phyloP scores from a whole-genome alignment of 2,113 vertebrate genomes.

The Microtus pennsylvanicus region DNA sequence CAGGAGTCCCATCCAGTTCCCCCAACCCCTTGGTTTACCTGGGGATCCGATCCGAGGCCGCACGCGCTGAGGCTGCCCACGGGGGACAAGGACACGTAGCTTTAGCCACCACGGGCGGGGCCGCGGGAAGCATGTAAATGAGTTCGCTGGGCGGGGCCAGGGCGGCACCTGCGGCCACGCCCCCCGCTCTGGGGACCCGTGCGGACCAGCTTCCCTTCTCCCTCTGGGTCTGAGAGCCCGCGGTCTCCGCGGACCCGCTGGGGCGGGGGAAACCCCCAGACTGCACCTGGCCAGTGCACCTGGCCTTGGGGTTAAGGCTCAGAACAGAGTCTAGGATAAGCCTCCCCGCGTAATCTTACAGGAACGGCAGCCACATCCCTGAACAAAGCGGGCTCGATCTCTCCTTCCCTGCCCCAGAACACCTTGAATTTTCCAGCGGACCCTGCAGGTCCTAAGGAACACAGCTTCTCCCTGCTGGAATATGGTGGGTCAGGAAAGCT shows the following conservation, averaged over 20 bases:
- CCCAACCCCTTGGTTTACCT: conserved; percentile 53
- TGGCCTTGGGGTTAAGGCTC: background rate
- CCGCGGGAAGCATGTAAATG: conserved; percentile 69
- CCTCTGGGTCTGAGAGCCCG: background rate
- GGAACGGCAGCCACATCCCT: background rate
- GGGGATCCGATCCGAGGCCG: conserved; percentile 36
- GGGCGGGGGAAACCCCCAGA: background rate
- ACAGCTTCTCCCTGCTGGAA: background rate
- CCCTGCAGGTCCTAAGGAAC: background rate
- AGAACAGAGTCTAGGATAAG: background rate
- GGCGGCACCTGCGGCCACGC: conserved; percentile 46
- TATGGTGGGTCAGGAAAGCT: background rate
- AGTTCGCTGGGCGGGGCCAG: conserved; percentile 64
- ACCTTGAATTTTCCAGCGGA: background rate
- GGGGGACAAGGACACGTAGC: conserved; percentile 86
- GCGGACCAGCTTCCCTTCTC: background rate
- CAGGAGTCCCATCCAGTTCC: background rate
- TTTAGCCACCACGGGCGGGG: conserved; percentile 82
- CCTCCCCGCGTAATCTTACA: background rate
- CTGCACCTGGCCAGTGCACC: background rate
- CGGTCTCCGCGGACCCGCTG: background rate
- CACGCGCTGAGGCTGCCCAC: conserved; percentile 70
- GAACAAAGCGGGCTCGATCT: too few relatives aligned
- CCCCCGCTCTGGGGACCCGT: background rate
- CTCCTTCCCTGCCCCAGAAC: background rate